Base-by-base conservation (phyloP, 2,113 vertebrate genomes). In the Cyprinodon brontotheroides region DNA sequence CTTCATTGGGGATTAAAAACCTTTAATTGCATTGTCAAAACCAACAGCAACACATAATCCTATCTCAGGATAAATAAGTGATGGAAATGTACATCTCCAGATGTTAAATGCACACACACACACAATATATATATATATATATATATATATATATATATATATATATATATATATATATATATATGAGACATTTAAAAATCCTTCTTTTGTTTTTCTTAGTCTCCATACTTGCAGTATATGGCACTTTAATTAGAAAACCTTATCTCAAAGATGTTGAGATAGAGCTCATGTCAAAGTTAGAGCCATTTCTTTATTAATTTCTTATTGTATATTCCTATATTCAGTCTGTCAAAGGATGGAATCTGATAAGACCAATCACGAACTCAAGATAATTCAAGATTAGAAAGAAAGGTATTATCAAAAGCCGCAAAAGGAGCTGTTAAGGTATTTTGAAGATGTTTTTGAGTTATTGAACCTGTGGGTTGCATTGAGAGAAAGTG, bases 181-280 rank as follows among this genome's bases (percentile, higher is more conserved):
- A 29, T 29, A 29, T 29, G 1, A 29, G 29, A 29, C 29, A 29
- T 29, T 29, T 29, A 87, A 74, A 65, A 43, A 8, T 2, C n/a
- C 17, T 22, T 65, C 80, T 50, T 50, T 69, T 72, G 69, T 85
- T 80, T 78, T 75, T 78, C 73, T 86, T 75, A 66, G 72, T 68
- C 85, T 82, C 81, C 72, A 85, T 72, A 81, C 80, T 90, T 83
- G 86, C 70, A 85, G 80, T 81, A n/a, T 57, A 41, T 93, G 92
- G 93, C 94, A 94, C 93, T 94, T 94, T 95, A 94, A 95, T 95
- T 94, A 93, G 89, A 84, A 81, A 78, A 74, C 73, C 91, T 92
- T 92, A 94, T 94, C 91, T 91, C 92, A 93, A 92, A 88, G 94
- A 94, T 93, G 90, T 87, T 82, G 70, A 90, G 93, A 94, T 94